Base-by-base conservation (phyloP, 2,113 vertebrate genomes). In the Prochilodus magdalenae region DNA sequence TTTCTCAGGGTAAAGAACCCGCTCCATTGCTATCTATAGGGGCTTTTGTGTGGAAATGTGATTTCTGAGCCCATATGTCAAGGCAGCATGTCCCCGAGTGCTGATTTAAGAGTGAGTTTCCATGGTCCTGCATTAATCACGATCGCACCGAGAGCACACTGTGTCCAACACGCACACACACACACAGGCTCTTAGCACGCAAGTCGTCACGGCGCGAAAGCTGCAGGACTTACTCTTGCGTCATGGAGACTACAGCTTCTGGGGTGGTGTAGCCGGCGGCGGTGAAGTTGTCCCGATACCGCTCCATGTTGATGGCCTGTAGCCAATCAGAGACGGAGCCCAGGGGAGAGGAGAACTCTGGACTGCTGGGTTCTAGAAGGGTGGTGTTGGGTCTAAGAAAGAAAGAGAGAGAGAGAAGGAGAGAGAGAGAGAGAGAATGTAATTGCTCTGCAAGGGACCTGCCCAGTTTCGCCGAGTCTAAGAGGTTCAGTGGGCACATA, bases 221-320 rank as follows among this genome's bases (percentile, higher is more conserved):
- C 62, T 71, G 86, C 84, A 87, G 85, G 90, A 97, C 98, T 98
- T 95, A 99, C 98, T 98, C 97, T 94, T 97, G 97, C 94, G 96
- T 98, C 95, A 99, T 94, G 91, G 95, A 94, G 91, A 99, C 96
- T 81, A 98, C 95, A 83, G 95, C 95, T 91, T 98, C 97, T 75
- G 97, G 93, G 80, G 95, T 96, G 91, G 95, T 97, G 87, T 98
- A 99, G 87, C 98, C 97, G 8, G 97, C 97, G 81, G 98, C 96
- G 87, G 96, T 95, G 92, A 99, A 98, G 86, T 97, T 97, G 93
- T 99, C 98, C 90, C 96, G 95, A 94, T 98, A 99, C 89, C 96
- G 93, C 86, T 98, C 97, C 97, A 99, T 95, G 90, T 98, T 97
- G 84, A 98, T 95, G 91, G 97, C 96, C 91, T 96, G 96, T 79